Evolutionary conservation across 2,113 vertebrate genomes (phyloP), one percentile per base, ranked within the genome.

Genomic region (Pseudolaguvia tuberculata): DNA sequence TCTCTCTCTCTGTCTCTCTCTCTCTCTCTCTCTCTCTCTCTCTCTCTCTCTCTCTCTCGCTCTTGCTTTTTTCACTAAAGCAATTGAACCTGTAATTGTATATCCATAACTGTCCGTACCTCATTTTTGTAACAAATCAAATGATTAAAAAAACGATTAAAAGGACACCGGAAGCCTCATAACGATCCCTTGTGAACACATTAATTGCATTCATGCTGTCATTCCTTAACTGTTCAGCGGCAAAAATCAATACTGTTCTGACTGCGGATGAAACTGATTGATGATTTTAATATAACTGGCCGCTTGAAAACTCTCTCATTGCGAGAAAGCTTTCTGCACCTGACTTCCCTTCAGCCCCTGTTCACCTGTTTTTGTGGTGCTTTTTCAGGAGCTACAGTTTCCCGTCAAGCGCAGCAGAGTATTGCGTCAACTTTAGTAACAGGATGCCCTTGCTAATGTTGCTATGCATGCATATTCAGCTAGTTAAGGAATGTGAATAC

Each of bases 201-300:
- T 73, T 8, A 52, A 39, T 51, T 31, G 12, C 17, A 51, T 62
- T 11, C 42, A 25, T 21, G 20, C 35, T 61, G 47, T 52, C 11
- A 52, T 56, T 57, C 48, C 20, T 21, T 5, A 15, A 62, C 27
- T 39, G 59, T 71, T 21, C 67, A 58, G 47, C 35, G 51, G 57
- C 14, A 51, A 68, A 80, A 73, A 70, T 53, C 47, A 39, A 73
- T 47, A 35, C 35, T 52, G 48, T 63, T 70, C 25, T 68, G 50
- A 14, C 47, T 72, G 31, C 25, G 70, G 66, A 69, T 39, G 51
- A 31, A 69, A 76, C 66, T 61, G 76, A 76, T 73, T 73, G 73
- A 83, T 80, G 63, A 35, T 78, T 78, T 82, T 82, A 80, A 78
- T 82, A 76, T 78, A 67, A 56, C 72, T 58, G 69, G 61, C 69